Evolutionary conservation across 1,140 invertebrate genomes (phyloP), one percentile per base, ranked within the genome.

Genomic region (Pollicipes pollicipes): DNA sequence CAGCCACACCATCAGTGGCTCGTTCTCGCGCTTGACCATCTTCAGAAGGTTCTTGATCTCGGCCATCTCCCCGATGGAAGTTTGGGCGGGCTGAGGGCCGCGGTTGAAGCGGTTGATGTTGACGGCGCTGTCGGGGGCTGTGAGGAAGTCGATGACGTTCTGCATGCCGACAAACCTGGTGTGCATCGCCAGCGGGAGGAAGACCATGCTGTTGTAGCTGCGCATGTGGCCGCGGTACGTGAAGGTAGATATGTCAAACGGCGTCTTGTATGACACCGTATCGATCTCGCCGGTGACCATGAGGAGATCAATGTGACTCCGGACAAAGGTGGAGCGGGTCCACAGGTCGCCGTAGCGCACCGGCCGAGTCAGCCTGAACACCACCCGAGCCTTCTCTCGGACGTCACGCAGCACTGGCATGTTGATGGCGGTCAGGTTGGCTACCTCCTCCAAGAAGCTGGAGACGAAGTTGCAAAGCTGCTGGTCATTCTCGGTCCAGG

Each of bases 1-100:
- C 4, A 87, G 28, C 58, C 81, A 78, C 27, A 82, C 84, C 81
- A 87, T 86, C 0, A 88, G 69, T 70, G 83, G 81, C 73, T 85
- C 78, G 0, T 72, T n/a, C 71, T 82, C 74, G 3, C 84, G 76
- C 10, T 76, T 74, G 73, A 85, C 74, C 69, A 88, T 83, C 31
- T 85, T 83, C 45, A 88, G 76, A 66, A 84, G 76, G 63, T 84
- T 78, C 30, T 81, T 79, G 66, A 88, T 82, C 69, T 83, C 82
- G 32, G 83, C 76, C 30, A 73, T 26, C 37, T 73, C 71, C 21
- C 30, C 1, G 16, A 28, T 63, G 37, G 63, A 30, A 6, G 67
- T 68, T 21, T 73, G 30, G 16, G 24, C 30, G 63, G 63, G 35
- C 45, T 35, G 13, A 24, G 45, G 24, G 6, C 45, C 45, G 17